Conservation (phyloP, 2,113 vertebrate genomes). For the Hydropotes inermis region DNA sequence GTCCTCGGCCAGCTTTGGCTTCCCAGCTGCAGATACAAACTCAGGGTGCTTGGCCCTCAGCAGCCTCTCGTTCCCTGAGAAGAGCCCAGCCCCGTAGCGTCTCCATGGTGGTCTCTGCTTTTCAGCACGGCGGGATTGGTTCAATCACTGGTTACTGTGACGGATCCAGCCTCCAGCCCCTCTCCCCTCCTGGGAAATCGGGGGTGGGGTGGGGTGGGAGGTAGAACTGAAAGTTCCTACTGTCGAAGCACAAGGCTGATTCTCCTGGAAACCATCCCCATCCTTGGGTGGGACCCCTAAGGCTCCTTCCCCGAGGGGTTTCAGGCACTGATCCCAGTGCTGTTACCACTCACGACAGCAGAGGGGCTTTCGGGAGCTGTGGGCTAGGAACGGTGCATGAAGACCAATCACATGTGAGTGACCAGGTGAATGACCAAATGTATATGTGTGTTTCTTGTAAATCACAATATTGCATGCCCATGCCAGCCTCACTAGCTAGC, state of each 20-base stretch:
- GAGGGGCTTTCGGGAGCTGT: background rate
- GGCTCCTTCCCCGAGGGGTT: background rate
- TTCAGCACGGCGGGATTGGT: background rate
- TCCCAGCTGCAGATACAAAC: background rate
- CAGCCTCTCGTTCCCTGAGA: background rate
- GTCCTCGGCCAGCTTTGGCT: background rate
- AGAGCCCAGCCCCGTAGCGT: background rate
- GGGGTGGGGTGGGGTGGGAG: background rate
- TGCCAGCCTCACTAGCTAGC: no score
- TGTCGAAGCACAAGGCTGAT: background rate
- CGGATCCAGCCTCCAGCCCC: background rate
- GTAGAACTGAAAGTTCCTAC: background rate
- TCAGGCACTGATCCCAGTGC: background rate
- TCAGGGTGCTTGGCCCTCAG: background rate
- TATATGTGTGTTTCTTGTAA: background rate
- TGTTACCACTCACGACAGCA: background rate
- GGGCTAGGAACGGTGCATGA: background rate
- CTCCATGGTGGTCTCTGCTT: background rate
- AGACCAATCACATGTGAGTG: background rate
- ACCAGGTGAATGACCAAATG: background rate
- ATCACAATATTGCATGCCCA: background rate
- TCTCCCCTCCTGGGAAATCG: background rate
- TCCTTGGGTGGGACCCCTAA: background rate
- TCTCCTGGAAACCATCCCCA: background rate
- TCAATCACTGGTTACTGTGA: background rate